Evolutionary conservation across 2,797 vertebrate genomes (phyloP).

Genomic region (Etheostoma nigrum): DNA sequence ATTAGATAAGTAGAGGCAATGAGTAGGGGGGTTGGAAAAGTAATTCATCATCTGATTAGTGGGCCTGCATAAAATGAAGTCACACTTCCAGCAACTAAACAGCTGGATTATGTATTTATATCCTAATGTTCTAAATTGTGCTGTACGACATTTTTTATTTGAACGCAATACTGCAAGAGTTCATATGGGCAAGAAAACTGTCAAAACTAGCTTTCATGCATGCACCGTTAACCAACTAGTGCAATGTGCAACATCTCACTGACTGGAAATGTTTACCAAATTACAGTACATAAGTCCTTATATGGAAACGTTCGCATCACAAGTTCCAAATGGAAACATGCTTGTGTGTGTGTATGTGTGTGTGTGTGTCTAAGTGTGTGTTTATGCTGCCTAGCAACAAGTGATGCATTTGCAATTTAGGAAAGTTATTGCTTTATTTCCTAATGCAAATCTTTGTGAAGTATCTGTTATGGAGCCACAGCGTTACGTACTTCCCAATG

Average conservation of each 20-base stretch:
- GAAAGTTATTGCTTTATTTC: conserved; percentile 72
- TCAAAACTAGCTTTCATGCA: conserved; percentile 38
- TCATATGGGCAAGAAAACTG: conserved; percentile 18
- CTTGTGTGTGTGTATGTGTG: conserved; percentile 17
- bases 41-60: conserved; percentile 56
- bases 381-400: conserved; percentile 78
- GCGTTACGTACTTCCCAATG: conserved; percentile 40
- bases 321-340: conserved; percentile 72
- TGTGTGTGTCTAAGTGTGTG: conserved; percentile 46
- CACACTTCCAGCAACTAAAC: conserved; percentile 32
- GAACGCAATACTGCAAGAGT: background rate
- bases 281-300: conserved; percentile 76
- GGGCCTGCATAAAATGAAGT: conserved; percentile 22
- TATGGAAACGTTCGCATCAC: conserved; percentile 76
- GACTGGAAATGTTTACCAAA: conserved; percentile 82
- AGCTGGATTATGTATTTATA: conserved; percentile 45
- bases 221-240: conserved; percentile 29
- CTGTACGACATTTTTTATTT: background rate
- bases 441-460: conserved; percentile 61
- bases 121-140: conserved; percentile 14
- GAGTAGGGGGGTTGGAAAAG: conserved; percentile 45
- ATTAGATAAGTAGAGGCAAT: conserved; percentile 56
- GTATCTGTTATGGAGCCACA: conserved; percentile 60
- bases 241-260: conserved; percentile 62
- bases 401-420: conserved; percentile 70